These are phyloP conservation scores for Eucidaris tribuloides DNA, from an alignment of 35 echinoderm and acorn worm genomes.

Conservation along the genomic window DNA sequence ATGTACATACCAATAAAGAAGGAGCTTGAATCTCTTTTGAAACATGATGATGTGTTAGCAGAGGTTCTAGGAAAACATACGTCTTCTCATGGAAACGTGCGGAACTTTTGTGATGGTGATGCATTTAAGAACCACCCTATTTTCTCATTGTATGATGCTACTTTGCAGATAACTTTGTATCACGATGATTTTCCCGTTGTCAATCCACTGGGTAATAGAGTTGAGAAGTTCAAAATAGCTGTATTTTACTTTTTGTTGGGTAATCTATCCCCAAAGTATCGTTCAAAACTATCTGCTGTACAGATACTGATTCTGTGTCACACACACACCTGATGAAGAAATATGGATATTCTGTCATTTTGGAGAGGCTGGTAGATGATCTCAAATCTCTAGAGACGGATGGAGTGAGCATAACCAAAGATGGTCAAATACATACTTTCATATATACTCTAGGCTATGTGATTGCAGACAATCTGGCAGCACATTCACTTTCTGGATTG, in stretches of 20 bases:
- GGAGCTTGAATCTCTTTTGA: background rate
- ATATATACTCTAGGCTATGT: constrained; percentile 11
- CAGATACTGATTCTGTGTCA: constrained; percentile 46
- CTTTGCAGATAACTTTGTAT: constrained; percentile 48
- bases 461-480: constrained; percentile 38
- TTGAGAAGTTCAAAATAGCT: constrained; percentile 37
- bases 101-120: constrained; percentile 51
- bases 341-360: constrained; percentile 19
- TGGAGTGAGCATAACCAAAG: constrained; percentile 23
- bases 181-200: constrained; percentile 63
- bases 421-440: constrained; percentile 27
- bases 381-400: constrained; percentile 28
- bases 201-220: constrained; percentile 64
- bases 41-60: constrained; percentile 55
- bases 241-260: constrained; percentile 46
- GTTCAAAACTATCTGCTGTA: constrained; percentile 39
- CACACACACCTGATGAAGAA: constrained; percentile 32
- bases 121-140: constrained; percentile 31
- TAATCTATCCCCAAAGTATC: constrained; percentile 32
- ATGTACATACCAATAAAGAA: background rate
- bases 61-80: constrained; percentile 45
- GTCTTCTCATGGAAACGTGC: background rate
- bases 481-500: constrained; percentile 35
- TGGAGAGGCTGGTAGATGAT: constrained; percentile 28
- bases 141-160: constrained; percentile 6